Evolutionary conservation across 2,113 vertebrate genomes (phyloP).

Genomic region (Nycticryphes semicollaris): DNA sequence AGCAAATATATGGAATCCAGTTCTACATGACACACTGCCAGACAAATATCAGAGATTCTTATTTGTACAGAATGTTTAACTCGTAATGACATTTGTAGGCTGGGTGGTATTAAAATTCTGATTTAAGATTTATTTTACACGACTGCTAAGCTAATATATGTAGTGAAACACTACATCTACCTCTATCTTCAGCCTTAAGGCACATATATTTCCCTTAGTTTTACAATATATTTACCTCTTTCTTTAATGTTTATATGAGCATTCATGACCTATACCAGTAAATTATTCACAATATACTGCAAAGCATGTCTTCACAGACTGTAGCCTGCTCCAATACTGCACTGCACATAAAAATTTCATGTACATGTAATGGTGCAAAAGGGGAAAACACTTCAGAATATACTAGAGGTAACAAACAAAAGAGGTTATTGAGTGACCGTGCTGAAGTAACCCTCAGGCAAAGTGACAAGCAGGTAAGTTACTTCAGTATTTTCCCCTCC

Average conservation of each 20-base stretch:
- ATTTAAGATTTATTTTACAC: neutral
- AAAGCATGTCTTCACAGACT: neutral
- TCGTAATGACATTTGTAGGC: neutral
- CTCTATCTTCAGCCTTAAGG: slow-evolving; percentile 1
- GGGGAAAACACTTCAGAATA: neutral
- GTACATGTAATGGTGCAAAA: neutral
- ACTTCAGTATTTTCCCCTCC: neutral
- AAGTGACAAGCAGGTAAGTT: slow-evolving; percentile 13
- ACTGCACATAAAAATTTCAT: slow-evolving; percentile 38
- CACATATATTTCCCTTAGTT: neutral
- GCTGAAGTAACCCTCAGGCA: neutral
- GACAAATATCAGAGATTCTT: neutral
- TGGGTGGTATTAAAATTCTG: slow-evolving; percentile 7
- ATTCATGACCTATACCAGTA: neutral
- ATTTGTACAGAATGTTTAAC: neutral
- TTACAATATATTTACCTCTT: slow-evolving; percentile 12
- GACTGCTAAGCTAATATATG: slow-evolving; percentile 5
- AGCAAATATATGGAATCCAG: neutral
- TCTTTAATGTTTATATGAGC: slow-evolving; percentile 10
- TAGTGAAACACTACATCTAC: neutral
- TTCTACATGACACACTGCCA: neutral
- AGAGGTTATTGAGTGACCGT: neutral
- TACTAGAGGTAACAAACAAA: slow-evolving; percentile 34
- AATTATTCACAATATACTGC: slow-evolving; percentile 51
- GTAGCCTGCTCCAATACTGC: slow-evolving; percentile 15